phyloP scores from a whole-genome alignment of 2,113 vertebrate genomes.

The Corvus cornix region DNA sequence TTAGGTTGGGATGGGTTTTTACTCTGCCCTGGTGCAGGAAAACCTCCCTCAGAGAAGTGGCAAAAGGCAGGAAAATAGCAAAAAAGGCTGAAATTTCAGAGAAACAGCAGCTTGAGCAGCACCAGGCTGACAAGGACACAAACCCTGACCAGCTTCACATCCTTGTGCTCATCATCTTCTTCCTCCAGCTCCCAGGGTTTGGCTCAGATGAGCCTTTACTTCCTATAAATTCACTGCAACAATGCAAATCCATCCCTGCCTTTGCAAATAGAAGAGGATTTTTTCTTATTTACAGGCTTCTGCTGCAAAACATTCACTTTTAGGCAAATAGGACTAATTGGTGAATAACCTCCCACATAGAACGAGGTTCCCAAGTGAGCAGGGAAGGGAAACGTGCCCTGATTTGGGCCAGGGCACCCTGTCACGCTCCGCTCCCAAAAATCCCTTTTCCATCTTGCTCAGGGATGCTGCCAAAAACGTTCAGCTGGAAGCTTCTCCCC shows the following conservation, averaged over 20 bases:
- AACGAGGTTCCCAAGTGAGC: not conserved
- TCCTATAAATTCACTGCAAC: not conserved
- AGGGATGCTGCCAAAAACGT: not conserved
- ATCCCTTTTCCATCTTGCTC: not conserved
- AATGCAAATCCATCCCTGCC: not conserved
- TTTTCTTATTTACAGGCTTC: not conserved
- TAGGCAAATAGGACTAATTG: not conserved
- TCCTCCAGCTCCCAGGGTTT: not conserved
- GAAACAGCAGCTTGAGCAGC: not conserved
- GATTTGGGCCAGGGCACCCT: not conserved
- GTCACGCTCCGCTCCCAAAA: not conserved
- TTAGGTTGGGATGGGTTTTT: not conserved
- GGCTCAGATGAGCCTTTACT: not conserved
- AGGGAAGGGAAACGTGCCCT: not conserved
- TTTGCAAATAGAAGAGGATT: not conserved
- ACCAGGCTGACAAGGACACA: not conserved
- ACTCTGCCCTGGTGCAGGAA: not conserved
- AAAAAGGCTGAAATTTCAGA: not conserved
- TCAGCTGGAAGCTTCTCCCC: constrained; percentile 41
- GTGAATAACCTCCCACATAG: not conserved
- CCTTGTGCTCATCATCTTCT: not conserved
- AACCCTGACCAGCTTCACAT: not conserved
- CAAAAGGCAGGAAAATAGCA: not conserved
- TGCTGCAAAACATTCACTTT: not conserved
- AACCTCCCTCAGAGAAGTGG: not conserved